A percentile compares a stretch with the other conserved stretches of the same genome.
These are phyloP conservation scores for Coleophora flavipennella DNA, from an alignment of 2,888 invertebrate genomes.

Conservation along the genomic window DNA sequence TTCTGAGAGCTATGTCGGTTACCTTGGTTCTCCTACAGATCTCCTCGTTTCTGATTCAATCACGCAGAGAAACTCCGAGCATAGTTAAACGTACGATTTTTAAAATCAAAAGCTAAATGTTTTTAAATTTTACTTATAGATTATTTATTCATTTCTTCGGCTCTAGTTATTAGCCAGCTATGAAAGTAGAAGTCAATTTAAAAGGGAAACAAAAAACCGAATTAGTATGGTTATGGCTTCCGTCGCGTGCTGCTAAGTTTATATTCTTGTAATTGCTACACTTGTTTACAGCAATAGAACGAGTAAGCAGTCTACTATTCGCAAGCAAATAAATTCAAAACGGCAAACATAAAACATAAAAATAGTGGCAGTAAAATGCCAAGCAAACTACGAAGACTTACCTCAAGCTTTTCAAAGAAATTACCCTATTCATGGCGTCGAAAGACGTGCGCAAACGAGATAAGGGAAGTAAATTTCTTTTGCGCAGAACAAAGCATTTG, in stretches of 20 bases:
- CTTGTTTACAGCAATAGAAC: constrained; percentile 4
- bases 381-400: constrained; percentile 26
- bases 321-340: constrained; percentile 27
- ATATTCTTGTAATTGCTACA: constrained; percentile 9
- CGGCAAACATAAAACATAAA: constrained; percentile 26
- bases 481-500: constrained; percentile 58
- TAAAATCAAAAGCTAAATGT: no score
- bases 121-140: no score
- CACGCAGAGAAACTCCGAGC: no score
- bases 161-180: no score
- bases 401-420: constrained; percentile 41
- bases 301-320: no score
- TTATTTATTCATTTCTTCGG: no score
- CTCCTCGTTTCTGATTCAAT: no score
- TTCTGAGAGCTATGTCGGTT: no score
- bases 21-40: no score
- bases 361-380: constrained; percentile 26
- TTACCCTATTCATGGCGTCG: constrained; percentile 48
- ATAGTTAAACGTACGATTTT: no score
- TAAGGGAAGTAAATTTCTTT: constrained; percentile 56
- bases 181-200: no score
- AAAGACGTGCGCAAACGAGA: constrained; percentile 46
- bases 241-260: constrained; percentile 1
- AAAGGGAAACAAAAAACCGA: no score
- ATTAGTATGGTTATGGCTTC: not conserved